Percentiles rank a stretch among this genome's conserved stretches.
Conservation (phyloP, 2,113 vertebrate genomes). For the Naja naja region DNA sequence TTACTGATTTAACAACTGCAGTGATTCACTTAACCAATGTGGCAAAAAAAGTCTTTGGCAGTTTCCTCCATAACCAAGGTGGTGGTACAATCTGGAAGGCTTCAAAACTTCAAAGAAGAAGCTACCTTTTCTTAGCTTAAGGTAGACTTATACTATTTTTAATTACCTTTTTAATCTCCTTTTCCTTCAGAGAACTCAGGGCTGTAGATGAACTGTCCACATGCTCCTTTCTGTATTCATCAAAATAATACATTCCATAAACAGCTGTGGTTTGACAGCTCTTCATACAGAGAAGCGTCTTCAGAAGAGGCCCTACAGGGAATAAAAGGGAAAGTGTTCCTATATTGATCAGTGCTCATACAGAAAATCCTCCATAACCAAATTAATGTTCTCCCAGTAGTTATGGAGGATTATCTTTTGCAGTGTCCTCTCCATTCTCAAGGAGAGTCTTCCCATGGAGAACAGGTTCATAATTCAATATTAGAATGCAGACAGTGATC, state of each 20-base stretch:
- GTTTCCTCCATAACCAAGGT: not conserved
- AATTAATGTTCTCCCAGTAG: not conserved
- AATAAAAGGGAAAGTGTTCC: not conserved
- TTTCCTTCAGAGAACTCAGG: not conserved
- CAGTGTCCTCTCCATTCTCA: not conserved
- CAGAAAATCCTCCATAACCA: not conserved
- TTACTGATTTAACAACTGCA: too few species aligned
- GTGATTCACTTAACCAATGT: too few species aligned
- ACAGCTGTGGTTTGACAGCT: not conserved
- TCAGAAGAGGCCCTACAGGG: not conserved
- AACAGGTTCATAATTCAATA: not conserved
- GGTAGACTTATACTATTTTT: not conserved
- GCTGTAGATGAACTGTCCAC: not conserved
- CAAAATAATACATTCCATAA: not conserved
- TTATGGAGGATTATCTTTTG: not conserved
- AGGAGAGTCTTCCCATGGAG: not conserved
- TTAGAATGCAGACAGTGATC: not conserved
- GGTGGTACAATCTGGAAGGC: not conserved
- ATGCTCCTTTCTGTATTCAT: not conserved
- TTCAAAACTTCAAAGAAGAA: not conserved
- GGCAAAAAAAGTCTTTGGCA: not conserved
- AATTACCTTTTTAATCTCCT: not conserved
- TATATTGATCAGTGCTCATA: not conserved
- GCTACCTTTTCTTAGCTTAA: not conserved
- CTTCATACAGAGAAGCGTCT: not conserved